A percentile compares a stretch with the other conserved stretches of the same genome.
These are phyloP conservation scores for Diachasma alloeum DNA, from an alignment of 1,140 invertebrate species.

Conservation along the genomic window DNA sequence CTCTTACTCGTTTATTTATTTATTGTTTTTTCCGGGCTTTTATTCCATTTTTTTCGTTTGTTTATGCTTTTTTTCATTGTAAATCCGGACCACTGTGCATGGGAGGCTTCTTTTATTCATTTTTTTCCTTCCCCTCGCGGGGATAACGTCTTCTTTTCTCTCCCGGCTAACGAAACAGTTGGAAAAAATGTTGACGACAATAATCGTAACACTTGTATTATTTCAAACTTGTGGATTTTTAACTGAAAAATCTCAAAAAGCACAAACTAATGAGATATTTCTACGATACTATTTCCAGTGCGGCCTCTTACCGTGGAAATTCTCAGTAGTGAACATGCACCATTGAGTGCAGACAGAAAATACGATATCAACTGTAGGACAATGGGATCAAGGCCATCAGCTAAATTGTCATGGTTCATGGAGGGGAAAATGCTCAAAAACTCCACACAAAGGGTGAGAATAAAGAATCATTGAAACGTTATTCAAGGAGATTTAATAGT, in stretches of 20 bases:
- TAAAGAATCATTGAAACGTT: neutral
- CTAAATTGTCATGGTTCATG: conserved; percentile 83
- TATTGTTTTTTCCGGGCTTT: neutral
- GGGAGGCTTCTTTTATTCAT: too few species aligned
- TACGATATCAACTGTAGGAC: conserved; percentile 82
- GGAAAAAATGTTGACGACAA: too few species aligned
- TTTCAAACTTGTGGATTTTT: too few species aligned
- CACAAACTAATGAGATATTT: too few species aligned
- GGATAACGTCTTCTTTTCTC: too few species aligned
- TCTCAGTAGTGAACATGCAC: conserved; percentile 75
- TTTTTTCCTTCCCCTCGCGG: too few species aligned
- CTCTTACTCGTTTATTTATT: neutral
- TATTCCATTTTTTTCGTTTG: neutral
- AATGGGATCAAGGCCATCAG: conserved; percentile 81
- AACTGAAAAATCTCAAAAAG: too few species aligned
- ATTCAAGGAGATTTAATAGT: neutral
- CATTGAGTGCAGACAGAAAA: conserved; percentile 80
- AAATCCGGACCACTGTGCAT: too few species aligned
- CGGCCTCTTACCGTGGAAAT: conserved; percentile 80
- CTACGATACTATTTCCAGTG: conserved; percentile 66
- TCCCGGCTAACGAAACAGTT: too few species aligned
- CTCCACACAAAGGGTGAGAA: conserved; percentile 66
- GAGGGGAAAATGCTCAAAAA: conserved; percentile 73
- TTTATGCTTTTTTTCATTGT: neutral
- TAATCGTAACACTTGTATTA: too few species aligned